A percentile compares a stretch with the other conserved stretches of the same genome.
These are phyloP conservation scores for Pimephales promelas DNA, from an alignment of 2,113 vertebrate genomes.

Conservation along the genomic window DNA sequence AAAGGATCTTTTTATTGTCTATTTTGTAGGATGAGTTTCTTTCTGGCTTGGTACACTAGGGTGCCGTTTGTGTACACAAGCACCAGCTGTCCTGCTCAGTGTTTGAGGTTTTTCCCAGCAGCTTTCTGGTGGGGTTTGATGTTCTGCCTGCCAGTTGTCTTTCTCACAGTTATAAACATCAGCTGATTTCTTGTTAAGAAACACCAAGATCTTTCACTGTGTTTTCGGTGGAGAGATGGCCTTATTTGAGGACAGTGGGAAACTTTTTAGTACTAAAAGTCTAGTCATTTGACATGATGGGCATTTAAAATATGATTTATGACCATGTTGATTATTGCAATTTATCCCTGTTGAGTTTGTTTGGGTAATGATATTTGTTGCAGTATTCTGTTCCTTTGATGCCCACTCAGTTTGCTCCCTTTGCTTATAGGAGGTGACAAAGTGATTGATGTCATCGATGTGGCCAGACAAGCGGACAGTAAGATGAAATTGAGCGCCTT, in stretches of 20 bases:
- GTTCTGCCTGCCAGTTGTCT: slow-evolving; percentile 64
- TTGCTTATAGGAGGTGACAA: slow-evolving; percentile 88
- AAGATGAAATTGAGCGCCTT: slow-evolving; percentile 98
- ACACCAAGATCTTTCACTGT: background rate
- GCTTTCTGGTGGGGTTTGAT: slow-evolving; percentile 59
- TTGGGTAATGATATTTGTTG: background rate
- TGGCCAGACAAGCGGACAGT: slow-evolving; percentile 97
- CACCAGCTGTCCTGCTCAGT: slow-evolving; percentile 72
- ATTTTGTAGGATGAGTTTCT: slow-evolving; percentile 48
- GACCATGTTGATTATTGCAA: background rate
- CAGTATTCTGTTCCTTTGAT: background rate
- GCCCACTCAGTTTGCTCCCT: slow-evolving; percentile 23
- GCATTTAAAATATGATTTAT: slow-evolving; percentile 1
- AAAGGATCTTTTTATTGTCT: slow-evolving; percentile 22
- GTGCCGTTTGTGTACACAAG: slow-evolving; percentile 59
- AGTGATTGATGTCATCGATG: slow-evolving; percentile 97
- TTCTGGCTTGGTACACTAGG: slow-evolving; percentile 70
- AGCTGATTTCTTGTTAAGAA: slow-evolving; percentile 7
- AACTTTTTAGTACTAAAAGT: background rate
- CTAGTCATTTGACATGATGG: no score
- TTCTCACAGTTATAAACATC: background rate
- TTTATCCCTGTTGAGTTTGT: slow-evolving; percentile 15
- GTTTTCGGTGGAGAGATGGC: no score
- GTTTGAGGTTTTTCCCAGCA: slow-evolving; percentile 59
- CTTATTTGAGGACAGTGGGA: background rate